These are phyloP conservation scores for Eulacestoma nigropectus DNA, from an alignment of 2,113 vertebrate species.

Conservation along the genomic window DNA sequence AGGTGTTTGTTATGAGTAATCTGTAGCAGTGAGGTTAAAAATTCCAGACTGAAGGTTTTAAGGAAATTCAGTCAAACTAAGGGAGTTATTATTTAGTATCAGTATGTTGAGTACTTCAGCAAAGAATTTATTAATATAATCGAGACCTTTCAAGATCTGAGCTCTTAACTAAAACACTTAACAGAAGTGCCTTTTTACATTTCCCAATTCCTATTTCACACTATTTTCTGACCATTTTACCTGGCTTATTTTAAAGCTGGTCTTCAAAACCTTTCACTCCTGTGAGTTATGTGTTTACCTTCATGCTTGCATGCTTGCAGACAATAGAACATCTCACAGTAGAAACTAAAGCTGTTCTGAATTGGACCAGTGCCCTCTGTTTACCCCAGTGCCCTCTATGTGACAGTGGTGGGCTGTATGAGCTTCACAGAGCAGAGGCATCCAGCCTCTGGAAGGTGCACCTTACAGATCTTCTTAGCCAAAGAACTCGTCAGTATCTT, in stretches of 20 bases:
- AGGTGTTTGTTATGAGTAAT: neutral
- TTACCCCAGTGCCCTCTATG: neutral
- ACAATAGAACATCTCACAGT: neutral
- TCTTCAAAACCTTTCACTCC: neutral
- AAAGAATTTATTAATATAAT: constrained; percentile 32
- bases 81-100: neutral
- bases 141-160: neutral
- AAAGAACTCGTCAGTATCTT: neutral
- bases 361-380: neutral
- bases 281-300: neutral
- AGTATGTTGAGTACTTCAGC: neutral
- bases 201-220: neutral
- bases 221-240: neutral
- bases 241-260: neutral
- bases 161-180: neutral
- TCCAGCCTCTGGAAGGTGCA: neutral
- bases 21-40: neutral
- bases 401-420: neutral
- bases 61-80: constrained; percentile 6
- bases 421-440: neutral
- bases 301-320: neutral
- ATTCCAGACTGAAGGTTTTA: neutral
- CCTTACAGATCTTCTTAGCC: neutral
- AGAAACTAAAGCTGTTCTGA: neutral
- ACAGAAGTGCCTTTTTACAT: neutral